Evolutionary conservation across 2,888 invertebrate genomes (phyloP).

Genomic region (Erebia ligea): DNA sequence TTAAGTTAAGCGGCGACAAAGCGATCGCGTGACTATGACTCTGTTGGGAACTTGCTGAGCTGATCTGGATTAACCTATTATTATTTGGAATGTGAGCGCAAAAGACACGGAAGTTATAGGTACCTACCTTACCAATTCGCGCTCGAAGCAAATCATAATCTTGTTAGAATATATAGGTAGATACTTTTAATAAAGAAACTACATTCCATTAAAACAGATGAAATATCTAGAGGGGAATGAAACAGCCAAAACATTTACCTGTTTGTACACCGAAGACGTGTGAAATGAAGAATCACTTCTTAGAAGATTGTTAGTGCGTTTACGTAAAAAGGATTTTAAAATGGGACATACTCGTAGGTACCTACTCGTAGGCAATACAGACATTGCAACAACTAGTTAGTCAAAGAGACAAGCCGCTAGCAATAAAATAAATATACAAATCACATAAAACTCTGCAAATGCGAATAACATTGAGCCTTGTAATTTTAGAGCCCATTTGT

Average conservation of each 20-base stretch:
- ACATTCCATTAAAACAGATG: no score
- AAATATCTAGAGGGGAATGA: no score
- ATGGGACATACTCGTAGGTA: not conserved
- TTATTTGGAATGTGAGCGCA: slow-evolving; percentile 19
- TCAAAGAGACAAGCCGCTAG: slow-evolving; percentile 1
- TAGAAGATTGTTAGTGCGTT: not conserved
- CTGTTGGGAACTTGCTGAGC: slow-evolving; percentile 21
- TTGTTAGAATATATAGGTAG: not conserved
- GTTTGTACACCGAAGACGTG: no score
- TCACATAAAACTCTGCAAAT: slow-evolving; percentile 26
- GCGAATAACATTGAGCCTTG: slow-evolving; percentile 23
- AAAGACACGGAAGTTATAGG: not conserved
- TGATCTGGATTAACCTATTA: slow-evolving; percentile 22
- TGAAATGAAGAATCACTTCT: not conserved
- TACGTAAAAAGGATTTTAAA: not conserved
- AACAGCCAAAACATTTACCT: not conserved
- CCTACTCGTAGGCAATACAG: not conserved
- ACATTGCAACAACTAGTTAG: slow-evolving; percentile 1
- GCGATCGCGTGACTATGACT: slow-evolving; percentile 29
- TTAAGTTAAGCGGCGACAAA: slow-evolving; percentile 46
- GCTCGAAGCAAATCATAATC: not conserved
- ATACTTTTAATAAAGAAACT: not conserved
- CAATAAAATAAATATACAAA: slow-evolving; percentile 25
- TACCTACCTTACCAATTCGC: not conserved
- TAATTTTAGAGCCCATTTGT: slow-evolving; percentile 42